A percentile compares a stretch with the other conserved stretches of the same genome.
Evolutionary conservation across 2,113 vertebrate genomes (phyloP).

Genomic region (Fulmarus glacialis): DNA sequence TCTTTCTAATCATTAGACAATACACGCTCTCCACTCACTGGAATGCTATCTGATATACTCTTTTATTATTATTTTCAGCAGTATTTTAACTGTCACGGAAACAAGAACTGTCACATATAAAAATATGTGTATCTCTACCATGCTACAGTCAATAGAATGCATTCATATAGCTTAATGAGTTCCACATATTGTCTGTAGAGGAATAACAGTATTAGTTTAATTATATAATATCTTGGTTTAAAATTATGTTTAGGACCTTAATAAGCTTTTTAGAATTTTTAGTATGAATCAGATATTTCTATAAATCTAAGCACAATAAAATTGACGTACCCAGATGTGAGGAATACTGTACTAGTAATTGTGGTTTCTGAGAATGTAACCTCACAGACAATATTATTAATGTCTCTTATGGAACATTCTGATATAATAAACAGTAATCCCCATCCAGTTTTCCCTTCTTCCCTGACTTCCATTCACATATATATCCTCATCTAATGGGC

Average conservation of each 20-base stretch:
- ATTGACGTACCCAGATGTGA: background rate
- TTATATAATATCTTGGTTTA: background rate
- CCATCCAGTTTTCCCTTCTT: background rate
- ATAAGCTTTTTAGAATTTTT: background rate
- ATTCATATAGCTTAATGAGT: background rate
- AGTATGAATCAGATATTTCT: background rate
- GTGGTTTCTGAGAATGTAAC: rapidly evolving
- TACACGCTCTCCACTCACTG: background rate
- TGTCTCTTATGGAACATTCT: background rate
- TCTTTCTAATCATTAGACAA: background rate
- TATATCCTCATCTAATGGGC: background rate
- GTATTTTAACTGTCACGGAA: background rate
- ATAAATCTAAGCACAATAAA: background rate
- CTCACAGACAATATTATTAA: background rate
- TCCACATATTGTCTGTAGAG: background rate
- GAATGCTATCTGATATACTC: background rate
- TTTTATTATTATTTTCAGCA: background rate
- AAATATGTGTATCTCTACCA: background rate
- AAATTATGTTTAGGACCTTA: background rate
- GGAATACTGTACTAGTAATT: background rate
- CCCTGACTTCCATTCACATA: background rate
- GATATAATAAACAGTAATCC: background rate
- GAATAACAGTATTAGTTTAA: background rate
- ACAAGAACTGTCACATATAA: background rate
- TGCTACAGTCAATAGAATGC: background rate